Percentiles rank a stretch among this genome's conserved stretches.
phyloP scores from a whole-genome alignment of 2,888 invertebrate genomes.

The Tupiocoris notatus region DNA sequence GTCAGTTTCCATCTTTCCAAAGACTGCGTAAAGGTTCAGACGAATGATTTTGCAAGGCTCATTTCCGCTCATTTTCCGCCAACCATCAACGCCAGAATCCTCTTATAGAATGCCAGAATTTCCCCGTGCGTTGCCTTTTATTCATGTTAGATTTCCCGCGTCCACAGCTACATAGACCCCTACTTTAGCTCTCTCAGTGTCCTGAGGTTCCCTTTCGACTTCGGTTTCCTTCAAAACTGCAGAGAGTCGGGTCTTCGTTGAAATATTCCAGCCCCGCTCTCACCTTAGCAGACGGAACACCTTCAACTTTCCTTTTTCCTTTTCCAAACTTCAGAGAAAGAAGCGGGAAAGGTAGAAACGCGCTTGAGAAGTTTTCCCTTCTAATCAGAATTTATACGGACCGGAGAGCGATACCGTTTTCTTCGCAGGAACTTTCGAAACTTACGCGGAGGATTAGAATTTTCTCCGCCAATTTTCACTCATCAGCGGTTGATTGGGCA shows the following conservation, averaged over 20 bases:
- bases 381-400: conserved; percentile 21
- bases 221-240: background rate
- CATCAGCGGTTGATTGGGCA: background rate
- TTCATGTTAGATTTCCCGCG: background rate
- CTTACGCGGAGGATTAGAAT: background rate
- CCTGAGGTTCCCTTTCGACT: background rate
- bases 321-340: background rate
- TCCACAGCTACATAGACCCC: background rate
- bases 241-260: background rate
- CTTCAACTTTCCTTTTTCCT: background rate
- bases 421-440: background rate
- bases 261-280: background rate
- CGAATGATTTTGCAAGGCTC: background rate
- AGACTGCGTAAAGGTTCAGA: background rate
- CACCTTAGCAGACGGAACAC: background rate
- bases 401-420: background rate
- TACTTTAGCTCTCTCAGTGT: background rate
- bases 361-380: conserved; percentile 11
- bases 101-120: background rate
- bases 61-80: background rate
- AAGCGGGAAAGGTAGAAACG: background rate
- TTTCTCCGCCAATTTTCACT: background rate
- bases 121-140: background rate
- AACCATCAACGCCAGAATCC: background rate
- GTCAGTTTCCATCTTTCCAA: background rate